A percentile compares a stretch with the other conserved stretches of the same genome.
phyloP scores from a whole-genome alignment of 1,140 invertebrate species.

The Coptotermes formosanus region DNA sequence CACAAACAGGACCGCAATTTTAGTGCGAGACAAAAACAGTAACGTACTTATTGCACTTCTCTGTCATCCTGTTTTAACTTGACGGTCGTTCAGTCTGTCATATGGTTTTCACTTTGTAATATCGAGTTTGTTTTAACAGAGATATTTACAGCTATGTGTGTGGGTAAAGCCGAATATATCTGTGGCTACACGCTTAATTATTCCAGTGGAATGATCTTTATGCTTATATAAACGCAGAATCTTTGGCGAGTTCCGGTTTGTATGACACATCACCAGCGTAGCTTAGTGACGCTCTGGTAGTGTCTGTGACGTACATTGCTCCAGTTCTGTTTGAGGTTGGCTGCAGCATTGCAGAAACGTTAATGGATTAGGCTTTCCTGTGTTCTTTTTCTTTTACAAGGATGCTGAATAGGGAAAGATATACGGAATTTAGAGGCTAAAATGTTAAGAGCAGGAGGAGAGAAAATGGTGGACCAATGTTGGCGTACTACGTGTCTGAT shows the following conservation, averaged over 20 bases:
- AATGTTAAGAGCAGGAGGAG: background rate
- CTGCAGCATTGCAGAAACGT: background rate
- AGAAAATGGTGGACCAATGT: background rate
- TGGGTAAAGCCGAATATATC: background rate
- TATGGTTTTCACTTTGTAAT: background rate
- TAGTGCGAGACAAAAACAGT: no score
- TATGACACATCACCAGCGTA: background rate
- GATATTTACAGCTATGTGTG: background rate
- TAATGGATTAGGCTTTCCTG: background rate
- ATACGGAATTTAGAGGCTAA: background rate
- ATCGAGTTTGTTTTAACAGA: background rate
- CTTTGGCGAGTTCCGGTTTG: background rate
- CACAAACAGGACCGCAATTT: no score
- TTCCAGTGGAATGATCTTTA: background rate
- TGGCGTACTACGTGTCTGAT: background rate
- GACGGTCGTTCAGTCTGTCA: no score
- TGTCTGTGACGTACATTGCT: background rate
- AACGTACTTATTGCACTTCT: no score
- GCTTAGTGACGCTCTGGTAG: background rate
- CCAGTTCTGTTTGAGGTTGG: background rate
- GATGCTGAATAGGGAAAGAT: background rate
- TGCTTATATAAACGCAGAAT: background rate
- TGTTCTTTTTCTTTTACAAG: background rate
- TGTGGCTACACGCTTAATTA: background rate
- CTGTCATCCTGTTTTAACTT: no score